Evolutionary conservation across 2,113 vertebrate species (phyloP), one percentile per base, ranked within the genome.

Genomic region (Misgurnus anguillicaudatus): DNA sequence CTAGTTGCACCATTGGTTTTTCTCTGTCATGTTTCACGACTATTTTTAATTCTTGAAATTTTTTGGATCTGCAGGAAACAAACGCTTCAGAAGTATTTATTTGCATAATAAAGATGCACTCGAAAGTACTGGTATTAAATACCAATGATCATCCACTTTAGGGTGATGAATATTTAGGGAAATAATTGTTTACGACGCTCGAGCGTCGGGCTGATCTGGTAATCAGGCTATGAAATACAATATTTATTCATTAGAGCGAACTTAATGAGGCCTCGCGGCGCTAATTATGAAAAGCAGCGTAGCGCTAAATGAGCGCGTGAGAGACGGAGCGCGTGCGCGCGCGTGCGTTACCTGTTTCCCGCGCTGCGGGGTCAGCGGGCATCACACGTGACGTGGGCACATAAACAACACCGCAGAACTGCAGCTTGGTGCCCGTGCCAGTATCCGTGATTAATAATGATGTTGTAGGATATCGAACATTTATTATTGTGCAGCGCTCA

Each of bases 241-340:
- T 99, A 99, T 99, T 99, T 99, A 99, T 99, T 99, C 97, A 99
- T 99, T 99, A 99, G 96, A 98, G 98, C 96, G 96, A 96, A 99
- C 97, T 99, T 99, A 99, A 99, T 99, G 97, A 98, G 96, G 97
- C 96, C 97, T 99, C 93, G 96, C 96, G 95, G 97, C 95, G 97
- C 96, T 99, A 99, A 99, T 99, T 99, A 99, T 96, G 97, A 98
- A 99, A 99, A 96, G 96, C 98, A 98, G 96, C 96, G 97, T 99
- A 97, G 97, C 97, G 98, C 97, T 96, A 99, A 99, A 99, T 98
- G 96, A 98, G 96, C 95, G 75, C 78, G 60, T 6, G 69, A 65
- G 58, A 51, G 77, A 62, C 66, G 95, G 96, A 94, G 94, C 95
- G 75, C 73, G 85, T 14, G 53, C 86, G 82, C 86, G 85, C 45